Conservation (phyloP, 2,113 vertebrate species). For the Brienomyrus longianalis region DNA sequence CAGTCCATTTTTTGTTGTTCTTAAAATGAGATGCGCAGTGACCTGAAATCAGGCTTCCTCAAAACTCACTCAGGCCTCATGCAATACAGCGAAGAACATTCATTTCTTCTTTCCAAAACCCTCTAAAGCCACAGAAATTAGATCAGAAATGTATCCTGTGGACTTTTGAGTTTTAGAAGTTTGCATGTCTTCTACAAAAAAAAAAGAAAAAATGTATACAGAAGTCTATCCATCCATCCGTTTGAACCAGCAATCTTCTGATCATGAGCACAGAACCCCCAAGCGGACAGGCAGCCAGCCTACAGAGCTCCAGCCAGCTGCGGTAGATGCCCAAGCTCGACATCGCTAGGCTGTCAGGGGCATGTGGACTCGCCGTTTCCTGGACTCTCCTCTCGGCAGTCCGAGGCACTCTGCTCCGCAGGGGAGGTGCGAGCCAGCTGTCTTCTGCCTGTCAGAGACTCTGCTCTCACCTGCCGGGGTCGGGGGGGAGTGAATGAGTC, state of each 20-base stretch:
- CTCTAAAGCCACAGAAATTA: background rate
- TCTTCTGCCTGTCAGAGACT: background rate
- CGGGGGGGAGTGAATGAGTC: background rate
- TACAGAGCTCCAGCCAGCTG: background rate
- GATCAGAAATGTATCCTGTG: background rate
- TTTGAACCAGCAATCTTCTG: background rate
- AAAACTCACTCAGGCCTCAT: background rate
- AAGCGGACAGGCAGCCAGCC: background rate
- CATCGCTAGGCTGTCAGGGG: background rate
- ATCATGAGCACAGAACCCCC: background rate
- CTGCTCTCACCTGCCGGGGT: background rate
- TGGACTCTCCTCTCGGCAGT: background rate
- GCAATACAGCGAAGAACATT: background rate
- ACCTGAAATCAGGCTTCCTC: background rate
- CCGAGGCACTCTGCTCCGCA: background rate
- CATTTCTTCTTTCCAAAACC: background rate
- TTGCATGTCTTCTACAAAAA: background rate
- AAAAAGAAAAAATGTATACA: background rate
- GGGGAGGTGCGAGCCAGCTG: background rate
- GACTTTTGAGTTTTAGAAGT: background rate
- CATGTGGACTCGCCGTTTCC: background rate
- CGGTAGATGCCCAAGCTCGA: background rate
- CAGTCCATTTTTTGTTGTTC: background rate
- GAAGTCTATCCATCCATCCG: background rate
- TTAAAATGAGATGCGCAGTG: background rate